phyloP scores from a whole-genome alignment of 2,113 vertebrate species.

The Semnopithecus entellus region DNA sequence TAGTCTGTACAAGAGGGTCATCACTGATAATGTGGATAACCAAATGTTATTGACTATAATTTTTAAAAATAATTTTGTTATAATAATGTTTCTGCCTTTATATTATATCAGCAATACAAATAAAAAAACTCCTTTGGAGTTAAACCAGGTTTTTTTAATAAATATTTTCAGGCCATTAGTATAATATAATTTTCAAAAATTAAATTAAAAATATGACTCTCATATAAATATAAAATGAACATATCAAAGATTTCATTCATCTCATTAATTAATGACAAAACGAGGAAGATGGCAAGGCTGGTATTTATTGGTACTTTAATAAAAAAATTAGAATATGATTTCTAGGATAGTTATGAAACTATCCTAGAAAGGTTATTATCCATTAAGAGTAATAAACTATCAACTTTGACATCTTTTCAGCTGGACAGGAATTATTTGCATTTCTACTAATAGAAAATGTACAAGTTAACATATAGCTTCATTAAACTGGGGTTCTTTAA shows the following conservation, averaged over 20 bases:
- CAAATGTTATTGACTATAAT: neutral
- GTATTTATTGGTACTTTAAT: constrained; percentile 27
- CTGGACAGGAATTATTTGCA: constrained; percentile 36
- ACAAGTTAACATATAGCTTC: neutral
- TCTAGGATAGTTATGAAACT: neutral
- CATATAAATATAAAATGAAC: constrained; percentile 29
- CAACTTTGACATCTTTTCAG: constrained; percentile 38
- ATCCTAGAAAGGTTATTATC: neutral
- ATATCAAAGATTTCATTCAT: constrained; percentile 37
- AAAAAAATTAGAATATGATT: constrained; percentile 46
- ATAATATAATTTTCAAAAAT: neutral
- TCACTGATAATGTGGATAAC: neutral
- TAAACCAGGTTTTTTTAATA: neutral
- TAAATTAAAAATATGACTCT: neutral
- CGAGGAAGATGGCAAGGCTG: neutral
- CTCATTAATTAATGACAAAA: constrained; percentile 41
- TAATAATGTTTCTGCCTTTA: neutral
- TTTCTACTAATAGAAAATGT: neutral
- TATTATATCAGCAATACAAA: neutral
- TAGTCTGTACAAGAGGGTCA: neutral
- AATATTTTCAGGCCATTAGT: constrained; percentile 36
- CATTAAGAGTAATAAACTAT: constrained; percentile 7
- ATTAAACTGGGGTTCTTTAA: neutral
- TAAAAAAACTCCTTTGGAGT: neutral
- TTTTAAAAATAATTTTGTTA: neutral